phyloP scores from a whole-genome alignment of 2,113 vertebrate species.

The Propithecus coquereli region DNA sequence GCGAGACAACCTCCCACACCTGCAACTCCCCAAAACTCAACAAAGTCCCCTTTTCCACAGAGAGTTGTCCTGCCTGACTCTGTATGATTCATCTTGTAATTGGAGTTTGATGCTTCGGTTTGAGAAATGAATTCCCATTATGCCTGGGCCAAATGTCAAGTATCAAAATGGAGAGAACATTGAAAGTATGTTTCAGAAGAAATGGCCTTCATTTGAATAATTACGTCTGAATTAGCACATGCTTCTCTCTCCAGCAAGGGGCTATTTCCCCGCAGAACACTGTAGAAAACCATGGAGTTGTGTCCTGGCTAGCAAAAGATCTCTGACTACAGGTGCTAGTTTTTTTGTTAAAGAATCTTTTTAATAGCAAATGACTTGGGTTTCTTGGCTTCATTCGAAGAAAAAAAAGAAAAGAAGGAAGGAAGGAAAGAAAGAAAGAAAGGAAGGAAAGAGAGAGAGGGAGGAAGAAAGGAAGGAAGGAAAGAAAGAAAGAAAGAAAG shows the following conservation, averaged over 20 bases:
- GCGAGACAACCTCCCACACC: rapidly evolving
- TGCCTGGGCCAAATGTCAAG: background rate
- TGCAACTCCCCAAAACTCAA: no score
- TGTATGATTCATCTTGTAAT: rapidly evolving
- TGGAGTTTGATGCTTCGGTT: background rate
- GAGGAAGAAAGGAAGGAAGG: no score
- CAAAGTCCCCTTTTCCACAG: background rate
- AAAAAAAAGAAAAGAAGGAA: no score
- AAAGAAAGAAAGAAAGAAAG: no score
- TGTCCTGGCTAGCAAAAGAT: background rate
- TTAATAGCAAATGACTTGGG: background rate
- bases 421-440: background rate
- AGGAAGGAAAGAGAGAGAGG: no score
- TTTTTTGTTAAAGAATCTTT: background rate
- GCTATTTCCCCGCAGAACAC: background rate
- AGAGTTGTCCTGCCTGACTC: background rate
- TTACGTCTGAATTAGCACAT: background rate
- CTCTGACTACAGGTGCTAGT: no score
- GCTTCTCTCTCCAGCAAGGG: background rate
- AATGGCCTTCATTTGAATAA: background rate
- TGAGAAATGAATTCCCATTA: background rate
- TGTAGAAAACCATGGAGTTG: background rate
- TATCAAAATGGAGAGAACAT: background rate
- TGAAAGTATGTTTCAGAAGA: background rate
- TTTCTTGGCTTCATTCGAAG: background rate